Evolutionary conservation across 2,888 invertebrate genomes (phyloP), one percentile per base, ranked within the genome.

Genomic region (Physocephala rufipes): DNA sequence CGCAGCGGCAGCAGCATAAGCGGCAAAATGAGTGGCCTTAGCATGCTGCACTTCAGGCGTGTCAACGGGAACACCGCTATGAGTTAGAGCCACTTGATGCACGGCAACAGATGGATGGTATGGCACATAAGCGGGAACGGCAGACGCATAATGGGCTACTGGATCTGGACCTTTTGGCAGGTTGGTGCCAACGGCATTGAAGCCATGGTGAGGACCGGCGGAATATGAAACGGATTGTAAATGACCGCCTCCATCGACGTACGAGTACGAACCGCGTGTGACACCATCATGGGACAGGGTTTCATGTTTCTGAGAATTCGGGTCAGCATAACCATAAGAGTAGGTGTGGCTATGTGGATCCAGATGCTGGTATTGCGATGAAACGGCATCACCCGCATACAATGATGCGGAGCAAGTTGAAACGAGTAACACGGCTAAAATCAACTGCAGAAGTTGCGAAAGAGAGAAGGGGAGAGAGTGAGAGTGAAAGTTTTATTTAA

Each of bases 191-290:
- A 89, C 86, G 13, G 90, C 91, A 81, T 91, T 87, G 83, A 91
- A 91, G 59, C 91, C 91, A 78, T 89, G 87, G 78, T 90, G 88
- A 1, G 87, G 85, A 85, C 91, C 91, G 7, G 91, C 89, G 28
- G 90, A 87, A 79, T 91, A 91, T 72, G 89, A 88, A 26, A 91
- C 90, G 47, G 89, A 89, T 81, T 91, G 91, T 13, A 90, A 82
- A 70, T 89, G 85, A 2, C 91, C 91, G 79, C 90, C 88, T 19
- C 90, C 90, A 81, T 92, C 92, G 70, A 92, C 88, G 81, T 91
- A 92, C 51, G 91, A 90, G 81, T 92, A 92, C 58, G 89, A 90
- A 63, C 91, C 91, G 72, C 88, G 87, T 4, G 90, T 90, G 19
- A 89, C 88, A 16, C 91, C 91, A 79, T 90, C 90, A 71, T 88